phyloP scores from a whole-genome alignment of 2,888 invertebrate species.

The Prenolepis imparis region DNA sequence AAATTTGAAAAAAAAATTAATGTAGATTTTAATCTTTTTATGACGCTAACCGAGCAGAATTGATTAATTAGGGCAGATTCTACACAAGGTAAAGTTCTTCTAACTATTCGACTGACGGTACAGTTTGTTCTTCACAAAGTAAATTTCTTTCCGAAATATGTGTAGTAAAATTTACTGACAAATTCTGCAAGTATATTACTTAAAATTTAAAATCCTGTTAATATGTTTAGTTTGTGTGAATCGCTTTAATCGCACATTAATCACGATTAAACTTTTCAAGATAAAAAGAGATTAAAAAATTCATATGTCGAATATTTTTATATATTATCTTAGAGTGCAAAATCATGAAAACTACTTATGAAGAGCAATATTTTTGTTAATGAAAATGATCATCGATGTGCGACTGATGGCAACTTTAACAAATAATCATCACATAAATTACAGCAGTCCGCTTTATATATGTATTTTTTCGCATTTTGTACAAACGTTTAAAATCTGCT shows the following conservation, averaged over 20 bases:
- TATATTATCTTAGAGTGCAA: not conserved
- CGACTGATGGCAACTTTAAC: conserved; percentile 23
- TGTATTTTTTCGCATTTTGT: conserved; percentile 15
- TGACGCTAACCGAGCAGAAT: not conserved
- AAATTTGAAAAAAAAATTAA: conserved; percentile 2
- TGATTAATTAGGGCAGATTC: not conserved
- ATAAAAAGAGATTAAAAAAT: conserved; percentile 10
- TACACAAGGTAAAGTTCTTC: not conserved
- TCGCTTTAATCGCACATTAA: not conserved
- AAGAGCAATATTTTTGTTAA: conserved; percentile 2
- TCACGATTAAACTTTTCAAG: not conserved
- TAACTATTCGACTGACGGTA: conserved; percentile 32
- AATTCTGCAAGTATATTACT: not conserved
- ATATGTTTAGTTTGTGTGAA: not conserved
- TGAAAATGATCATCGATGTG: not conserved
- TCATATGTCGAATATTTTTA: conserved; percentile 6
- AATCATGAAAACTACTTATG: not conserved
- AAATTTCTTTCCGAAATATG: not conserved
- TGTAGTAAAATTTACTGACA: not conserved
- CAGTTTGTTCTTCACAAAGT: not conserved
- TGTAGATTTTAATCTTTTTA: conserved; percentile 12
- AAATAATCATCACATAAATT: conserved; percentile 19
- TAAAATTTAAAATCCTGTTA: not conserved
- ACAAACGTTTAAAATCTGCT: conserved; percentile 34
- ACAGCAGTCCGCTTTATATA: conserved; percentile 15